These are phyloP conservation scores for Exephanes ischioxanthus DNA, from an alignment of 2,888 invertebrate species.

Conservation along the genomic window DNA sequence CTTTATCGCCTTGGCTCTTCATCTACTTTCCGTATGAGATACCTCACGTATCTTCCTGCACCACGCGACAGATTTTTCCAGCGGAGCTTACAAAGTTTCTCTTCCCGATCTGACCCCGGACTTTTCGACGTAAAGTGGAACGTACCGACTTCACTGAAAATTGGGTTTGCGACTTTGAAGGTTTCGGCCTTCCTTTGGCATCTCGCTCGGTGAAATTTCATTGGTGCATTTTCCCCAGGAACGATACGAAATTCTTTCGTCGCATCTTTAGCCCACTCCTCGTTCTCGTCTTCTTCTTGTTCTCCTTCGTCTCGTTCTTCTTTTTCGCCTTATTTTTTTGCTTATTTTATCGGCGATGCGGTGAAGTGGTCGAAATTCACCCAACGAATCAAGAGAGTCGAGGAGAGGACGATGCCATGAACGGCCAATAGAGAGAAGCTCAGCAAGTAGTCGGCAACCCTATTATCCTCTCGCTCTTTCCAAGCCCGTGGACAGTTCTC, in stretches of 20 bases:
- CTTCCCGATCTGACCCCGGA: constrained; percentile 4
- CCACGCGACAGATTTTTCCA: constrained; percentile 24
- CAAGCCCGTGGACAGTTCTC: constrained; percentile 20
- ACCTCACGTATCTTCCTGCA: not conserved
- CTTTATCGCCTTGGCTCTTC: constrained; percentile 3
- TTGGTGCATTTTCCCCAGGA: constrained; percentile 24
- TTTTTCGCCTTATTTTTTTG: not conserved
- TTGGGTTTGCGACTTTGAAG: constrained; percentile 56
- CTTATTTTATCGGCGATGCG: constrained; percentile 12
- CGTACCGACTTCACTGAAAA: constrained; percentile 40
- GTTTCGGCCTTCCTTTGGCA: constrained; percentile 24
- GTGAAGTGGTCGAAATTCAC: constrained; percentile 22
- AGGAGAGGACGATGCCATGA: constrained; percentile 32
- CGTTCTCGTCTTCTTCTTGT: not conserved
- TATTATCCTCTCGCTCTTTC: constrained; percentile 5
- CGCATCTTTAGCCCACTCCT: not conserved
- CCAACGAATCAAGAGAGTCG: constrained; percentile 34
- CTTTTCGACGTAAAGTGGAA: constrained; percentile 23
- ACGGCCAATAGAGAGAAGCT: constrained; percentile 45
- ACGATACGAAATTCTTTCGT: constrained; percentile 21
- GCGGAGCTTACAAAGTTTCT: constrained; percentile 29
- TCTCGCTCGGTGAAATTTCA: constrained; percentile 33
- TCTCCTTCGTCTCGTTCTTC: not conserved
- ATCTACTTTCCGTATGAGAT: constrained; percentile 29
- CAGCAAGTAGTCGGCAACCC: constrained; percentile 12